Base-by-base conservation (phyloP, 92 coral and sea anemone genomes). In the Bergia sp. region DNA sequence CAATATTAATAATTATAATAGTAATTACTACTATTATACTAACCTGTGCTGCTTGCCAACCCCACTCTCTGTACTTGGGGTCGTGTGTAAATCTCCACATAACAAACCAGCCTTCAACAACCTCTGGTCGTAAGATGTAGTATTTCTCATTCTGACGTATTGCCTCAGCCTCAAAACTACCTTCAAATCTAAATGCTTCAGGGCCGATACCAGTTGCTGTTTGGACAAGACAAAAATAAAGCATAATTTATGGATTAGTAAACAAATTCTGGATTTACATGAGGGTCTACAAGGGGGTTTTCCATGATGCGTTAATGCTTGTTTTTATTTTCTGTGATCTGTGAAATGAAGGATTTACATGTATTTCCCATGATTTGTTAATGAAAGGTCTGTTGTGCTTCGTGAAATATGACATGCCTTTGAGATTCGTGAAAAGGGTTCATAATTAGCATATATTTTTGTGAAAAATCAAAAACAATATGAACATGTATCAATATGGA, bases 1-100 rank as follows among this genome's bases (percentile, higher is more conserved):
- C 18, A 0, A 9, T 57, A 0, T 57, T 57, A 2, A 9, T 57
- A 57, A 10, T 57, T 57, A 18, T 12, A 36, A 40, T 80, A 29
- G 29, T 29, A 29, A 29, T 29, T 29, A 29, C 29, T 29, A 29
- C 29, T 29, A 29, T 29, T 29, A 3, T 74, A 88, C 94, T 38
- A 45, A 96, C 99, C 99, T 96, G 98, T 37, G 84, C 95, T 29
- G 99, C 99, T 77, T 96, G 96, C 99, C 99, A 96, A 16, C 98
- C 99, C 99, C 99, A 96, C 61, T 96, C 97, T 41, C 98, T 91
- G 86, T 96, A 96, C 88, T 94, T 96, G 39, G 88, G 94, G 80
- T 96, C 98, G 37, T 94, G 96, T 5, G 99, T 96, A 11, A 86
- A 92, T 45, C 99, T 91, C 99, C 99, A 96, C 99, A 96, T 95